A percentile compares a stretch with the other conserved stretches of the same genome.
Evolutionary conservation across 2,888 invertebrate species (phyloP).

Genomic region (Macrophya alboannulata): DNA sequence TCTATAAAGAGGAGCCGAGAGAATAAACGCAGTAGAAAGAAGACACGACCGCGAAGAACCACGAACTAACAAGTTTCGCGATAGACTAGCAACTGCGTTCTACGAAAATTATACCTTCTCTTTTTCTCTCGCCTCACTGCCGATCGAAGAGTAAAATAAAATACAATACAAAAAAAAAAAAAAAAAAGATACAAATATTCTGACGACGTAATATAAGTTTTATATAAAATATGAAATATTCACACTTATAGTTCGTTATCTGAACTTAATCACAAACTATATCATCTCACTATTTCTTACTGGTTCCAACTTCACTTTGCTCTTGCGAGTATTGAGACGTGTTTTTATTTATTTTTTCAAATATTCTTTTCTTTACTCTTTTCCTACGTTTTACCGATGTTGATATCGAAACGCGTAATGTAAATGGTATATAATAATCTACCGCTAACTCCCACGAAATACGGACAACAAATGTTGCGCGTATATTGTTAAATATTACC

Average conservation of each 20-base stretch:
- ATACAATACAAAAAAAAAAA: neutral
- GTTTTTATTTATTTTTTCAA: neutral
- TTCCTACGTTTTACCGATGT: neutral
- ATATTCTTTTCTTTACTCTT: neutral
- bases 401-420: neutral
- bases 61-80: slow-evolving; percentile 40
- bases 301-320: slow-evolving; percentile 4
- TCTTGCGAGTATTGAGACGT: neutral
- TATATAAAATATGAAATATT: neutral
- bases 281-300: slow-evolving; percentile 8
- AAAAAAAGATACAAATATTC: neutral
- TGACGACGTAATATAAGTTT: neutral
- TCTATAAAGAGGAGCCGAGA: neutral
- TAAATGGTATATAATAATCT: neutral
- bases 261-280: neutral
- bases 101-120: slow-evolving; percentile 33
- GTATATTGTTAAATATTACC: neutral
- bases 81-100: slow-evolving; percentile 31
- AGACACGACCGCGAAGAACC: slow-evolving; percentile 30
- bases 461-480: neutral
- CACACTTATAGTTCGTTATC: neutral
- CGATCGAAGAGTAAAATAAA: neutral
- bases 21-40: slow-evolving; percentile 27
- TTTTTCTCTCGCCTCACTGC: neutral
- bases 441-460: neutral